These are phyloP conservation scores for Eciton burchellii DNA, from an alignment of 1,140 invertebrate species.

Conservation along the genomic window DNA sequence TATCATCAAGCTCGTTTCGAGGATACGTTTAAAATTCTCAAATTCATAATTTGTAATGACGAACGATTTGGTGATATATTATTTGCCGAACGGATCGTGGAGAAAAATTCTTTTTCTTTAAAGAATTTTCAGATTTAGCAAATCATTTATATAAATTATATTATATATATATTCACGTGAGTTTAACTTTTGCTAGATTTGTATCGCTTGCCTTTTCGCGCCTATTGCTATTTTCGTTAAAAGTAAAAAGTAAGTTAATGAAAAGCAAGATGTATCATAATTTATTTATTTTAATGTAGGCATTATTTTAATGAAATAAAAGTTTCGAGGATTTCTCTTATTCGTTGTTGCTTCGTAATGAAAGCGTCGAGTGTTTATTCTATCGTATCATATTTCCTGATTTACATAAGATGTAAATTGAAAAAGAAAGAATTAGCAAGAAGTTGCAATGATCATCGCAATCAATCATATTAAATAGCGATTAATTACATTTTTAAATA, in stretches of 20 bases:
- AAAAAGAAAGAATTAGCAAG: no score
- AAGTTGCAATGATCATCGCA: not conserved
- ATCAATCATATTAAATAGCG: slow-evolving; percentile 13
- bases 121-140: not conserved
- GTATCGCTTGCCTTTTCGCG: not conserved
- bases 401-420: not conserved
- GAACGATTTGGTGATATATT: no score
- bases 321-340: slow-evolving; percentile 35
- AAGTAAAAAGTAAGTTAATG: not conserved
- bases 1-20: no score
- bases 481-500: slow-evolving; percentile 54
- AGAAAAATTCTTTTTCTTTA: not conserved
- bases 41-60: no score
- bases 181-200: slow-evolving; percentile 19
- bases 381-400: slow-evolving; percentile 15
- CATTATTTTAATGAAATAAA: not conserved
- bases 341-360: not conserved
- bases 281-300: no score
- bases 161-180: not conserved
- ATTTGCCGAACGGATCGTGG: not conserved
- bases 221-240: not conserved
- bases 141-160: slow-evolving; percentile 5
- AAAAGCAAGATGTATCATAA: not conserved
- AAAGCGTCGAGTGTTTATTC: slow-evolving; percentile 10
- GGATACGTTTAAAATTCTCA: no score